Evolutionary conservation across 2,113 vertebrate species (phyloP), one percentile per base, ranked within the genome.

Genomic region (Corythaixoides concolor): DNA sequence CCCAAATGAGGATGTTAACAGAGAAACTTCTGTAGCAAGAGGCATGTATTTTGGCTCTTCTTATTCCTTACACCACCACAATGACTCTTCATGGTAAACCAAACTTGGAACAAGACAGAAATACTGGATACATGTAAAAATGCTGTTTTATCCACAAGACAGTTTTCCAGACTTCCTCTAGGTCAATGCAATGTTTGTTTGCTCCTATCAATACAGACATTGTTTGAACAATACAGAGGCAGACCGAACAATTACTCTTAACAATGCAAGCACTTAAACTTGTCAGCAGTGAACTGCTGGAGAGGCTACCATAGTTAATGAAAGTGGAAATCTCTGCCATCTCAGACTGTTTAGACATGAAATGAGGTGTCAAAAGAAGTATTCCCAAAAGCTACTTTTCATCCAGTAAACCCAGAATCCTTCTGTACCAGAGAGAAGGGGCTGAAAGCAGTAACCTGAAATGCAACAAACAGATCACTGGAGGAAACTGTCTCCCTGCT

Each of bases 81-180:
- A 41, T 39, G 24, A 76, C 58, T 86, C 41, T 16, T 87, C 50
- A 28, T 56, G 77, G 39, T 59, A 75, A 96, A 82, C 49, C 67
- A 72, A 75, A 94, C 43, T 86, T 77, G 67, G 69, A 89, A 68
- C 1, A 26, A 74, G 62, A 68, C 9, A n/a, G 56, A 90, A 88
- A 52, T 21, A 58, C 70, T 52, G 84, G 39, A 90, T 73, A 62
- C 53, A 60, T n/a, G 59, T 33, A 28, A 72, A 75, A 95, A 83
- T 26, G 41, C 24, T 55, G n/a, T 87, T 96, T 93, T 68, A 43
- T 75, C 85, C 86, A 64, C 26, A n/a, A 73, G 32, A 85, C 35
- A n/a, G 47, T 69, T 97, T 91, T 90, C 50, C 63, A 88, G 85
- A 56, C 68, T 97, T 95, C 64, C 50, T 93, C 62, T 72, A 77